Conservation (phyloP, 2,888 invertebrate species). For the Drosophila greeni region DNA sequence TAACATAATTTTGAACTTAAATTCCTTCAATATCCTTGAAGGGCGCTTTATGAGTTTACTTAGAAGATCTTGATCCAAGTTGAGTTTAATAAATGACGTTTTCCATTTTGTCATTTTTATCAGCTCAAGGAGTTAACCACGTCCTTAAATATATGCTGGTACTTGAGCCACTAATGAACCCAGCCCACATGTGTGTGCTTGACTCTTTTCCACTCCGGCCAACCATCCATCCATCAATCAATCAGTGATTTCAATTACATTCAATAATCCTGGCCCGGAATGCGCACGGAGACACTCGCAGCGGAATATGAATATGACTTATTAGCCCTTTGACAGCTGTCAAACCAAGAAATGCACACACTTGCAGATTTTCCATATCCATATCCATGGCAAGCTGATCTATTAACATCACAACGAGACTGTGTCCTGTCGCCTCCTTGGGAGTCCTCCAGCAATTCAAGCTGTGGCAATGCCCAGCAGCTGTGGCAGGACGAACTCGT, state of each 20-base stretch:
- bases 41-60: background rate
- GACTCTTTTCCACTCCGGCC: conserved; percentile 7
- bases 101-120: background rate
- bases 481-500: conserved; percentile 48
- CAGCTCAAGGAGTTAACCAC: background rate
- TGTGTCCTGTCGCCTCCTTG: conserved; percentile 24
- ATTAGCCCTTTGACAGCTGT: conserved; percentile 75
- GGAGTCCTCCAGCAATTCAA: conserved; percentile 7
- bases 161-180: conserved; percentile 15
- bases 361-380: conserved; percentile 43
- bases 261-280: conserved; percentile 53
- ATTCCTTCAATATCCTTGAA: background rate
- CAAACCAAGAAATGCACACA: conserved; percentile 60
- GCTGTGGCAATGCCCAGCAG: conserved; percentile 34
- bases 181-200: conserved; percentile 50
- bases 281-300: conserved; percentile 43
- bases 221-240: conserved; percentile 54
- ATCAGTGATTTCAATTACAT: conserved; percentile 53
- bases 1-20: background rate
- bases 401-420: conserved; percentile 33
- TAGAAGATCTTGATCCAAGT: background rate
- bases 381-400: conserved; percentile 16
- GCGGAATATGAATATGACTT: conserved; percentile 63
- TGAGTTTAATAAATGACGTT: background rate
- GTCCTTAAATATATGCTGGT: conserved; percentile 38